Evolutionary conservation across 2,888 invertebrate species (phyloP), one percentile per base, ranked within the genome.

Genomic region (Polietes domitor): DNA sequence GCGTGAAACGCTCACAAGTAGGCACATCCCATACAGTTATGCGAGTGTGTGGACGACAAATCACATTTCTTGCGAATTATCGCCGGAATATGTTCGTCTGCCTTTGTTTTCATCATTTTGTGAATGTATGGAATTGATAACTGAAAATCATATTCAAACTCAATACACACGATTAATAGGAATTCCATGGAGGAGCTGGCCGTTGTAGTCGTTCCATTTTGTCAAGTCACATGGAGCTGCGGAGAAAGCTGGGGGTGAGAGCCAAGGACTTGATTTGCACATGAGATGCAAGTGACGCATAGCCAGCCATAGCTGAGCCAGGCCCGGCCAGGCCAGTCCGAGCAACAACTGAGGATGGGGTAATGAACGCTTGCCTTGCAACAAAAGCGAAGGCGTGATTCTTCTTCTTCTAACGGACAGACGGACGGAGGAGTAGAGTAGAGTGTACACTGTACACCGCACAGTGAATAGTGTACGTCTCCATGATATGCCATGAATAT

Each of bases 401-500:
- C 43, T 50, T 17, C 19, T 19, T 19, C 17, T 50, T 19, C 50
- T 50, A n/a, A n/a, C 19, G 50, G 5, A 41, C 41, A 12, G 41
- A 7, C 47, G 47, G n/a, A n/a, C n/a, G 53, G 21, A 9, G 53
- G 53, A 21, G 19, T 53, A 12, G 21, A 53, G 24, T 21, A 21
- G 37, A 37, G 37, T 9, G n/a, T n/a, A n/a, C n/a, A n/a, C n/a
- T n/a, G n/a, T n/a, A n/a, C n/a, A n/a, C n/a, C n/a, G n/a, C 19
- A 53, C 53, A 53, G n/a, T 53, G 19, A 21, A 21, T 21, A 53
- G 6, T 6, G 21, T 21, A 53, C 19, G 53, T 9, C 9, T 76
- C 53, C 61, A 58, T 71, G 75, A 47, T 75, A 68, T 79, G 82
- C 72, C 68, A 65, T 76, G 79, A 61, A 79, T 82, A 79, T 82